These are phyloP conservation scores for Entomobrya proxima DNA, from an alignment of 2,888 invertebrate genomes.

Conservation along the genomic window DNA sequence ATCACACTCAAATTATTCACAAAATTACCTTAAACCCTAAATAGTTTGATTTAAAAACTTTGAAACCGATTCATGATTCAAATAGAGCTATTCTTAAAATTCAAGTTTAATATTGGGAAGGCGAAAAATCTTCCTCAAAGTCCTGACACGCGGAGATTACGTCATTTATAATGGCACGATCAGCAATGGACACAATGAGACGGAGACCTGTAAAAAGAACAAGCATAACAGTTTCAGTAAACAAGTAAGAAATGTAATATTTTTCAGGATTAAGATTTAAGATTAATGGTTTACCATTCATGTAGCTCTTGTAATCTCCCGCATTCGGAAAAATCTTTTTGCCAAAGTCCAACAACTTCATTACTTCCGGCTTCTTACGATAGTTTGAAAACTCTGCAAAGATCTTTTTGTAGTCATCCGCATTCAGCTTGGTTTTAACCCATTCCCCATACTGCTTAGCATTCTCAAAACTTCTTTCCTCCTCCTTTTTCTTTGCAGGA, in stretches of 20 bases:
- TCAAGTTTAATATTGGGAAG: no score
- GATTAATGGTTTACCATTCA: conserved; percentile 3
- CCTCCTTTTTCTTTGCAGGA: not conserved
- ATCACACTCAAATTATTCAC: no score
- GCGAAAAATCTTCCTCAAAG: no score
- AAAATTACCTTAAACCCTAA: no score
- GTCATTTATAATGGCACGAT: conserved; percentile 40
- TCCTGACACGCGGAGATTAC: conserved; percentile 16
- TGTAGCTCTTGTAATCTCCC: conserved; percentile 22
- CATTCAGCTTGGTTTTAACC: conserved; percentile 13
- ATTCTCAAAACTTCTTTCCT: conserved; percentile 8
- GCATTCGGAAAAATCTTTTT: conserved; percentile 22
- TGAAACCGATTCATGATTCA: no score
- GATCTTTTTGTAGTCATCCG: not conserved
- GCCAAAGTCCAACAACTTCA: conserved; percentile 34
- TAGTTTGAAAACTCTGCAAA: conserved; percentile 12
- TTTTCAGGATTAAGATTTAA: not conserved
- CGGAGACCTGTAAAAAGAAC: conserved; percentile 37
- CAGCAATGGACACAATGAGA: not conserved
- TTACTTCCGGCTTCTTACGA: not conserved
- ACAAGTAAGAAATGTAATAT: not conserved
- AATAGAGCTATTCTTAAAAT: no score
- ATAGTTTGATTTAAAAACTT: no score
- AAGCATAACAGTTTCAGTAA: no score
- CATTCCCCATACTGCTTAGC: no score